Evolutionary conservation across 1,140 invertebrate species (phyloP).

Genomic region (Epicauta chinensis): DNA sequence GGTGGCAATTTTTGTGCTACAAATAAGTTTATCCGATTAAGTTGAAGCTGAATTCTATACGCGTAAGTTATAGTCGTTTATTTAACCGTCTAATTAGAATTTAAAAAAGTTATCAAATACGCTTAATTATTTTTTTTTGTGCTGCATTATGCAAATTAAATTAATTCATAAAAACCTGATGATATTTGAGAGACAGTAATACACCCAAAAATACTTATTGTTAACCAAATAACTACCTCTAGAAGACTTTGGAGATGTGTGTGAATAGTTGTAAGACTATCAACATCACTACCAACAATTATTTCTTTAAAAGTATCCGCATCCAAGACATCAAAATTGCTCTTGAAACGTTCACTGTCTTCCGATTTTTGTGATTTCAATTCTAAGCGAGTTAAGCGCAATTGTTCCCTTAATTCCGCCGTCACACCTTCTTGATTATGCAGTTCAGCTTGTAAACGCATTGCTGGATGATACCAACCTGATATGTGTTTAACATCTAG

Average conservation of each 20-base stretch:
- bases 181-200: too few relatives aligned
- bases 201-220: too few relatives aligned
- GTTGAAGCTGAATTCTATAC: too few relatives aligned
- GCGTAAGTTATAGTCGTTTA: too few relatives aligned
- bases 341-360: not conserved
- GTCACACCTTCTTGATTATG: slow-evolving; percentile 55
- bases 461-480: slow-evolving; percentile 70
- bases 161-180: too few relatives aligned
- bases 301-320: not conserved
- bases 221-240: slow-evolving; percentile 1
- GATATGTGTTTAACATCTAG: slow-evolving; percentile 62
- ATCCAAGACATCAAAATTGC: not conserved
- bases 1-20: too few relatives aligned
- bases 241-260: slow-evolving; percentile 4
- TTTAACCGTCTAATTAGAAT: too few relatives aligned
- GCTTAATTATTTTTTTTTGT: too few relatives aligned
- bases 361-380: slow-evolving; percentile 9
- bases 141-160: too few relatives aligned
- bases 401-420: slow-evolving; percentile 49
- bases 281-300: not conserved
- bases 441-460: slow-evolving; percentile 61
- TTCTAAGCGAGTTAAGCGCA: slow-evolving; percentile 28
- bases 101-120: too few relatives aligned
- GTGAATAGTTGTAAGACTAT: slow-evolving; percentile 1
- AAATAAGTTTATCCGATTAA: too few relatives aligned